Evolutionary conservation across 2,113 vertebrate genomes (phyloP).

Genomic region (Platanista minor): DNA sequence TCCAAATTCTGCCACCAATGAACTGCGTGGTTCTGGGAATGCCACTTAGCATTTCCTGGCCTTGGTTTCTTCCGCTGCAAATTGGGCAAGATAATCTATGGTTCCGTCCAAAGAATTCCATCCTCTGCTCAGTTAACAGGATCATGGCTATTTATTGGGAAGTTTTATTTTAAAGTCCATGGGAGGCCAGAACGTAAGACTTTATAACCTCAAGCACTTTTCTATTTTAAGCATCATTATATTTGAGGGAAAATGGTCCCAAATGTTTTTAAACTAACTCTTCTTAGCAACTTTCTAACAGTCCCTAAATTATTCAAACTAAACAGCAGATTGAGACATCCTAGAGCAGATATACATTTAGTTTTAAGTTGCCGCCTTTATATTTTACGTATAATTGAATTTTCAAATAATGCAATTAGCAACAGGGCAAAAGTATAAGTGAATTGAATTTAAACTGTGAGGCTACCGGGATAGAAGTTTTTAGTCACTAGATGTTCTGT

Average conservation of each 20-base stretch:
- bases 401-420: conserved; percentile 67
- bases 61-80: neutral
- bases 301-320: conserved; percentile 62
- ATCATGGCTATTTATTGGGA: neutral
- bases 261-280: conserved; percentile 59
- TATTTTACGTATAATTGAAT: conserved; percentile 70
- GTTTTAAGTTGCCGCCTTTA: conserved; percentile 57
- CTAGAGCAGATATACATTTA: conserved; percentile 48
- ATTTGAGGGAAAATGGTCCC: conserved; percentile 52
- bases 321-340: conserved; percentile 54
- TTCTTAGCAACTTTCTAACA: conserved; percentile 58
- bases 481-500: conserved; percentile 69
- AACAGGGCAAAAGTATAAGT: conserved; percentile 46
- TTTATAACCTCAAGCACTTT: conserved; percentile 35
- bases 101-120: neutral
- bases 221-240: conserved; percentile 64
- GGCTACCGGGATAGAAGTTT: conserved; percentile 44
- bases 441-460: conserved; percentile 50
- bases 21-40: neutral
- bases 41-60: neutral
- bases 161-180: conserved; percentile 41
- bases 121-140: neutral
- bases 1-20: neutral
- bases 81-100: neutral
- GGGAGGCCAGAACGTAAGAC: conserved; percentile 45